Conservation (phyloP, 2,113 vertebrate species). For the Cryptotis parvus region DNA sequence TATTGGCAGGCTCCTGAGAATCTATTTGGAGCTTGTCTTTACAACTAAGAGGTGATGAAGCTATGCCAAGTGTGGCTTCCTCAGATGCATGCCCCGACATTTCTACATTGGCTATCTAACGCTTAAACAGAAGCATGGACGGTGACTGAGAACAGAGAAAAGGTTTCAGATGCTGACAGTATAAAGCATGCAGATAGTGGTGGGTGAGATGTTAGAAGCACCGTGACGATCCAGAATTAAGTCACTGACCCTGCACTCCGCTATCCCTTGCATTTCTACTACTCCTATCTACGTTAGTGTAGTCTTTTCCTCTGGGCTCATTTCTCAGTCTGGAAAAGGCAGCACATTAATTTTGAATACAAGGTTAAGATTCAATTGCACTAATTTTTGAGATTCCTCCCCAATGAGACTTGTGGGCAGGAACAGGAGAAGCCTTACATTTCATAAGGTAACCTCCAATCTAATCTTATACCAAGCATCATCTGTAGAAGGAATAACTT, state of each 20-base stretch:
- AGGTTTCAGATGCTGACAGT: neutral
- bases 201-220: neutral
- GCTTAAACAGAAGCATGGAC: neutral
- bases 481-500: neutral
- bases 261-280: neutral
- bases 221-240: neutral
- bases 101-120: conserved; percentile 21
- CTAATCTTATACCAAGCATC: neutral
- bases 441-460: neutral
- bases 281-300: neutral
- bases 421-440: neutral
- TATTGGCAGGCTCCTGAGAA: neutral
- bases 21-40: neutral
- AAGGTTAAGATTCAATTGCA: neutral
- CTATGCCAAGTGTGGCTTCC: neutral
- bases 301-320: neutral
- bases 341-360: neutral
- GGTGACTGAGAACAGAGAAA: neutral
- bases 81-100: neutral
- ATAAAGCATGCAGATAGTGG: neutral
- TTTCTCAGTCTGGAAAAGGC: conserved; percentile 22
- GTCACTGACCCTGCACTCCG: neutral
- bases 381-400: conserved; percentile 3
- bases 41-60: neutral
- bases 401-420: neutral